Base-by-base conservation (phyloP, 2,797 vertebrate genomes). In the Muscicapa comitata region DNA sequence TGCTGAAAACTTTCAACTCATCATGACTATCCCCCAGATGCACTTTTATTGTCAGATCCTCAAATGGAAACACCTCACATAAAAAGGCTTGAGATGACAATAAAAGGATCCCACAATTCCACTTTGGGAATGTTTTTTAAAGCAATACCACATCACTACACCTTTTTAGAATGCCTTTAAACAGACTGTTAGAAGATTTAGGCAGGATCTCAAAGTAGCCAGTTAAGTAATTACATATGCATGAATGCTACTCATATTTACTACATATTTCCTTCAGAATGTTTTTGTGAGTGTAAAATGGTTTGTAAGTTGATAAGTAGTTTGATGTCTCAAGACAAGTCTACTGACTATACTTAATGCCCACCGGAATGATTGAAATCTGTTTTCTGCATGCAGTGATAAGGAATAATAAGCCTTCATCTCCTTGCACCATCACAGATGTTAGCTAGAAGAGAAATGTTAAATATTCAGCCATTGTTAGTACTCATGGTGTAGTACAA, bases 381-480 rank as follows among this genome's bases (percentile, higher is more conserved):
- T 47, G 23, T 57, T 90, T 87, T 71, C 90, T 92, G 83, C 75
- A 84, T 38, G 86, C 93, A 88, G 57, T 48, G 73, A 87, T 96
- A 94, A 95, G 88, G 37, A 93, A 94, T 58, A 94, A 91, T 62
- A 93, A 97, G 80, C 78, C 75, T 94, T 95, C 88, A 93, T 65
- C 96, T 90, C 79, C 94, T 86, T 54, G 79, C 65, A 88, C 72
- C 92, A 94, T 84, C 94, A 77, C 51, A 94, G 72, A 77, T 72
- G 51, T 76, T 79, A 91, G 72, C 68, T 87, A 83, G 35, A 90
- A 81, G 74, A 96, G 53, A 92, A 74, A 79, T 3, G 26, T 95
- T 95, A 89, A 96, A 95, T 85, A 88, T 96, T 96, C 97, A 88
- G 95, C 94, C 93, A 91, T 78, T 97, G 96, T 91, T 96, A 85